Evolutionary conservation across 2,888 invertebrate genomes (phyloP).

Genomic region (Ischnura elegans): DNA sequence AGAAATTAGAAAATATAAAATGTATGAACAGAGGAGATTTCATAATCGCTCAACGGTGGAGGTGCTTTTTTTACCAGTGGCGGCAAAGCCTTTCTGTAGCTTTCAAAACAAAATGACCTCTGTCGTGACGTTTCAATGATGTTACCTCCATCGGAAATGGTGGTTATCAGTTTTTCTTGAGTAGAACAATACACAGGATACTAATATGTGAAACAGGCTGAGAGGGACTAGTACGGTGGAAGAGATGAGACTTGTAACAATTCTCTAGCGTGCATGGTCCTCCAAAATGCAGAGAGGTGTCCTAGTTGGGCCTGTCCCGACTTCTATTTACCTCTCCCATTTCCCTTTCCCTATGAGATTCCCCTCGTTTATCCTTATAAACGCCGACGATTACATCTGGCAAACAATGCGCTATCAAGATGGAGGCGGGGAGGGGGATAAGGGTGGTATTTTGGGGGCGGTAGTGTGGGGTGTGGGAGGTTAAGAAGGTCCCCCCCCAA

Average conservation of each 20-base stretch:
- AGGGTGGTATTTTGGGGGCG: not conserved
- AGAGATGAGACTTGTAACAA: not conserved
- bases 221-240: not conserved
- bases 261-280: not conserved
- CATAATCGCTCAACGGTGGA: not conserved
- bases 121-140: not conserved
- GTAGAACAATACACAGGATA: too few species aligned
- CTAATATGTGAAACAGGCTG: too few species aligned
- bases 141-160: too few species aligned
- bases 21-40: too few species aligned
- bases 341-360: not conserved
- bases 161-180: too few species aligned
- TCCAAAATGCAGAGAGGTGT: not conserved
- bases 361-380: slow-evolving; percentile 50
- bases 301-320: not conserved
- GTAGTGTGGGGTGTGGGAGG: not conserved
- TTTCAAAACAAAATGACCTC: not conserved
- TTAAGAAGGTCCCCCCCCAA: not conserved
- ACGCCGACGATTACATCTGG: slow-evolving; percentile 51
- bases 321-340: not conserved
- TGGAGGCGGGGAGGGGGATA: not conserved
- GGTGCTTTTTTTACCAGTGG: not conserved
- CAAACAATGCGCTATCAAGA: slow-evolving; percentile 54
- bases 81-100: not conserved
- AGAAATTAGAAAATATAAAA: too few species aligned